Conservation (phyloP, 2,888 invertebrate species). For the Thereva unica region DNA sequence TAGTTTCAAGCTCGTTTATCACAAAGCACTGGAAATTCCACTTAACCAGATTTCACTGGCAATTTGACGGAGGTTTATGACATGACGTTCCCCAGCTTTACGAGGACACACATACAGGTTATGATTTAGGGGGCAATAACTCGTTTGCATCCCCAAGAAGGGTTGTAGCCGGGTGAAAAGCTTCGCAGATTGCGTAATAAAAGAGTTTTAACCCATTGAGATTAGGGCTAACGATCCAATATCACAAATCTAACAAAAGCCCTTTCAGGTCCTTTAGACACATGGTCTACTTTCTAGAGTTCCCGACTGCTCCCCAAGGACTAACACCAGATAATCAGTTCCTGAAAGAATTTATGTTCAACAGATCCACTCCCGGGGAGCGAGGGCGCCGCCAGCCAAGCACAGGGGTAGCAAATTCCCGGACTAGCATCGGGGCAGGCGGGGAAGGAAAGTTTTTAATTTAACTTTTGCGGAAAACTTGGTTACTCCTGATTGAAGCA, state of each 20-base stretch:
- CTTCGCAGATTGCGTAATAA: conserved; percentile 1
- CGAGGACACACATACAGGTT: neutral
- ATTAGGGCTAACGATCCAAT: conserved; percentile 12
- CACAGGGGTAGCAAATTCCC: too few species aligned
- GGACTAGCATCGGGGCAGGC: neutral
- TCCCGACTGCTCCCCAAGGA: conserved; percentile 9
- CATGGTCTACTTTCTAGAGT: neutral
- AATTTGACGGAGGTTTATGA: too few species aligned
- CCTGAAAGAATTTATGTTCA: conserved; percentile 31
- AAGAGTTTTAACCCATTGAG: conserved; percentile 6
- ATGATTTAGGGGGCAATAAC: conserved; percentile 23
- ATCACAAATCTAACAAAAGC: conserved; percentile 20
- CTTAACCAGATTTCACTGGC: too few species aligned
- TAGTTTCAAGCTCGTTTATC: too few species aligned
- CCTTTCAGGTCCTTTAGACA: conserved; percentile 11
- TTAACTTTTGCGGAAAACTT: conserved; percentile 30
- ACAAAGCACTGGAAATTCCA: too few species aligned
- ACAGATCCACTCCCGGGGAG: conserved; percentile 23
- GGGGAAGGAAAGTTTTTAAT: conserved; percentile 21
- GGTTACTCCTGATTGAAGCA: conserved; percentile 14
- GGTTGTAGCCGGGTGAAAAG: conserved; percentile 9
- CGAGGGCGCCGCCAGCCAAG: neutral
- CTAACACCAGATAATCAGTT: conserved; percentile 26
- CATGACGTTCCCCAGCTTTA: too few species aligned
- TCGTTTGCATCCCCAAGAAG: conserved; percentile 21